Conservation (phyloP, 2,113 vertebrate genomes). For the Trematocara zebra region DNA sequence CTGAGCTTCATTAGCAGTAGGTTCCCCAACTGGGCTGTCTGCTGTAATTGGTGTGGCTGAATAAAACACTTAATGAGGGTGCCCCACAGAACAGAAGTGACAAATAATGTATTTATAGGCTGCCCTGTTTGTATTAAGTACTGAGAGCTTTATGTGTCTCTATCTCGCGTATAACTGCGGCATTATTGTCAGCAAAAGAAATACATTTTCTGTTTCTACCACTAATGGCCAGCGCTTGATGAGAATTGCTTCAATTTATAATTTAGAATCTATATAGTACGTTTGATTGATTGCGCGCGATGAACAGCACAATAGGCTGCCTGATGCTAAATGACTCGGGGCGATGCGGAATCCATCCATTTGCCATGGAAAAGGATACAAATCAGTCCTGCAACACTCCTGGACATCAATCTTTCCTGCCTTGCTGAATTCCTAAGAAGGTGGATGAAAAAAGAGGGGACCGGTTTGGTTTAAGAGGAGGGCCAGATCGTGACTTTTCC, state of each 20-base stretch:
- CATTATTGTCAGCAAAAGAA: not conserved
- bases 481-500: not conserved
- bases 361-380: not conserved
- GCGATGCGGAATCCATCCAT: slow-evolving; percentile 14
- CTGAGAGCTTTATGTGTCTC: not conserved
- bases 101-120: slow-evolving; percentile 42
- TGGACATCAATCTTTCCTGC: slow-evolving; percentile 41
- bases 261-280: slow-evolving; percentile 1
- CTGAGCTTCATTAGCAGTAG: slow-evolving; percentile 37
- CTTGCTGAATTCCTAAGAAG: slow-evolving; percentile 14
- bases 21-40: slow-evolving; percentile 20
- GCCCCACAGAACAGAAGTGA: slow-evolving; percentile 22
- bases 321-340: slow-evolving; percentile 8
- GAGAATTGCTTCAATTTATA: not conserved
- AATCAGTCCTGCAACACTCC: slow-evolving; percentile 18
- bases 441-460: not conserved
- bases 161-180: not conserved
- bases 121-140: not conserved
- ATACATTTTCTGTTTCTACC: not conserved
- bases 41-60: slow-evolving; percentile 29
- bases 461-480: not conserved
- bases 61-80: slow-evolving; percentile 51
- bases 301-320: slow-evolving; percentile 25
- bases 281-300: slow-evolving; percentile 11
- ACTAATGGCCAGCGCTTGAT: not conserved